Evolutionary conservation across 2,113 vertebrate species (phyloP).

Genomic region (Eurypyga helias): DNA sequence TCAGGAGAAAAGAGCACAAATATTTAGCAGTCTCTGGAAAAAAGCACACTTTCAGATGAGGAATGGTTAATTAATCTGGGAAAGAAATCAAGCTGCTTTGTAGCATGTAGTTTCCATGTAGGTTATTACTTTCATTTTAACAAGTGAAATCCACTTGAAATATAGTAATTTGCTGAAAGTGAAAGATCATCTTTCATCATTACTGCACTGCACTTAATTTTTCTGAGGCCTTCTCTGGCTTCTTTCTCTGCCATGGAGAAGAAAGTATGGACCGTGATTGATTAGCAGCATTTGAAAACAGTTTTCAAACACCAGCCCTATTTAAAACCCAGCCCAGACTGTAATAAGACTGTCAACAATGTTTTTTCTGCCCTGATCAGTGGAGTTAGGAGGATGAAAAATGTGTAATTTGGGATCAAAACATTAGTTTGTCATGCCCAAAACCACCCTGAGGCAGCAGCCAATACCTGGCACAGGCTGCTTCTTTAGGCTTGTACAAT

Average conservation of each 20-base stretch:
- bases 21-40: background rate
- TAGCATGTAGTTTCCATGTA: background rate
- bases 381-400: constrained; percentile 9
- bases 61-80: constrained; percentile 34
- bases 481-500: background rate
- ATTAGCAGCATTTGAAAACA: background rate
- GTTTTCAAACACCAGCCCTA: background rate
- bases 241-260: background rate
- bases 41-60: background rate
- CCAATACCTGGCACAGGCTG: background rate
- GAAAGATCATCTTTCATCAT: constrained; percentile 39
- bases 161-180: constrained; percentile 53
- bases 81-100: constrained; percentile 43
- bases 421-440: background rate
- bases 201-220: background rate
- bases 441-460: background rate
- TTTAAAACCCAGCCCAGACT: background rate
- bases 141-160: constrained; percentile 49
- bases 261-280: background rate
- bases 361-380: background rate
- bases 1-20: background rate
- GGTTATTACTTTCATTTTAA: constrained; percentile 53
- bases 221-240: constrained; percentile 14
- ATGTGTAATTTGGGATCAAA: background rate
- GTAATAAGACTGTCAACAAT: background rate